Conservation (phyloP, 2,888 invertebrate genomes). For the Cryptophagus acutangulus region DNA sequence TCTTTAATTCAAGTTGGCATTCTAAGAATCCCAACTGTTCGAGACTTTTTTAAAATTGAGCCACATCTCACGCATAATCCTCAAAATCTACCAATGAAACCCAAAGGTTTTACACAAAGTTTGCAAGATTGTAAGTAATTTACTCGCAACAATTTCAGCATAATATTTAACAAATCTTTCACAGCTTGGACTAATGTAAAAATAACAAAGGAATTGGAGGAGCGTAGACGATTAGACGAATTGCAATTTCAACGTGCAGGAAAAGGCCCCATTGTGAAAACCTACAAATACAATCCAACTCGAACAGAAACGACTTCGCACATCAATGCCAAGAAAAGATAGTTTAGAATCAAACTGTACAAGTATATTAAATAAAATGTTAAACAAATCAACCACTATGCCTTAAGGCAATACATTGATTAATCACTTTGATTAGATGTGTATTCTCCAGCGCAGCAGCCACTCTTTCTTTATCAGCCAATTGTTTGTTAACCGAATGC, state of each 20-base stretch:
- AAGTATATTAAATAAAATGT: conserved; percentile 2
- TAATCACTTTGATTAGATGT: conserved; percentile 87
- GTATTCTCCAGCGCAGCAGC: conserved; percentile 95
- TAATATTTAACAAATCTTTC: conserved; percentile 12
- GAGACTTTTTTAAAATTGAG: conserved; percentile 73
- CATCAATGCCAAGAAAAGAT: conserved; percentile 56
- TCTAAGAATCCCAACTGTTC: conserved; percentile 68
- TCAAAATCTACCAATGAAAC: conserved; percentile 59
- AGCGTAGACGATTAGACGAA: conserved; percentile 70
- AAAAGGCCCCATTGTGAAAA: conserved; percentile 79
- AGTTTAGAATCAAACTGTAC: conserved; percentile 9
- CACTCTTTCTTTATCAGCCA: conserved; percentile 96
- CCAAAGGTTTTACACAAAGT: conserved; percentile 73
- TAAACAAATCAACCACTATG: conserved; percentile 5
- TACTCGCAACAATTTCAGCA: conserved; percentile 8
- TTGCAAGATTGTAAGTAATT: conserved; percentile 68
- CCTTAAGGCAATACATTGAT: conserved; percentile 68
- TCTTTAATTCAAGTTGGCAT: conserved; percentile 77
- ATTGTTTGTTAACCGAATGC: conserved; percentile 90
- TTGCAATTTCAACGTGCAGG: conserved; percentile 79
- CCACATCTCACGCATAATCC: conserved; percentile 54
- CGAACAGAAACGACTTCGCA: conserved; percentile 47
- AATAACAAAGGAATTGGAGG: conserved; percentile 69
- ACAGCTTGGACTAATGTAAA: conserved; percentile 79
- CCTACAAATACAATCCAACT: conserved; percentile 80